Base-by-base conservation (phyloP, 1,140 invertebrate species). In the Penaeus indicus region DNA sequence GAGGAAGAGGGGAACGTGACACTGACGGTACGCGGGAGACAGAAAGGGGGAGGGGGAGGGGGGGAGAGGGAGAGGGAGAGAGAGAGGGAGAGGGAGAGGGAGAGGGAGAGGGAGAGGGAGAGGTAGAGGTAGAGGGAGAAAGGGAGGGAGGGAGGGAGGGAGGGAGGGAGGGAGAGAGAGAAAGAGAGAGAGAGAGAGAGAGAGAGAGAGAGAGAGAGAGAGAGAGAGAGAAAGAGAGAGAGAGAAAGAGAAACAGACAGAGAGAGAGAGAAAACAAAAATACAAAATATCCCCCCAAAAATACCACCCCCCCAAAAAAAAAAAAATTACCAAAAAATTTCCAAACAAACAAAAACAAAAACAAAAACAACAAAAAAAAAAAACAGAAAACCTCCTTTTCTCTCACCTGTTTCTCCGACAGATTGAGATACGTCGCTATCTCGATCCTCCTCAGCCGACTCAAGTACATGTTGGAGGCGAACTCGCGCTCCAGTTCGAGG, bases 331-430 rank as follows among this genome's bases (percentile, higher is more conserved):
- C 54, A 54, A 54, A 54, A 54, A 54, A 54, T 13, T 11, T 8
- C 10, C 8, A 54, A 13, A 11, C 8, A 13, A 54, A 1, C 54
- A 13, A 47, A 47, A 10, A 47, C 61, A 32, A 25, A 47, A 4
- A 16, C 16, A 42, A 18, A 60, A 10, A 47, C 61, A 32, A 25
- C n/a, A 4, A 16, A 1, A 42, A 18, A 60, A 16, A 86, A 27
- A 85, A n/a, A 77, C 4, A 85, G 38, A 25, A 22, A 47, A n/a
- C n/a, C 47, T 42, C 47, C 42, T 47, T 19, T 3, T 61, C 86
- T 94, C 86, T 94, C 42, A 94, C 94, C 92, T 95, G 97, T 92
- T 98, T 99, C 93, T 98, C 97, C 0, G 97, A 97, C 1, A 99
- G 93, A 38, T 96, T 95, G 8, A 95, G 92, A 90, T 94, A 94